Base-by-base conservation (phyloP, 2,888 invertebrate species). In the Cepaea hortensis region DNA sequence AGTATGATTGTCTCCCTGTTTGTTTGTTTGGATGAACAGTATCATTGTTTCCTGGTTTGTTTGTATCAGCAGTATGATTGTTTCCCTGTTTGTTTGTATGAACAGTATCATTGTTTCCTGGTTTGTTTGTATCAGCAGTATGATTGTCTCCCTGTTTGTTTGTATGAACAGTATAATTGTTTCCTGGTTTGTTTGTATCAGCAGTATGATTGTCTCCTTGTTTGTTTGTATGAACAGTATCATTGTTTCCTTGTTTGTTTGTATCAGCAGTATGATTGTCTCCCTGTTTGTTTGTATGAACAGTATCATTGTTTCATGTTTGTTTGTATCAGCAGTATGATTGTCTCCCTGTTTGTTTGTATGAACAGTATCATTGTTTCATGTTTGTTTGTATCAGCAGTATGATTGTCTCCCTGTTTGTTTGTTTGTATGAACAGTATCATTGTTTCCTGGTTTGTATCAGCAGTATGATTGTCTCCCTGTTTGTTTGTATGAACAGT, bases 381-480 rank as follows among this genome's bases (percentile, higher is more conserved):
- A 20, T 55, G 55, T 55, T 11, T 55, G 11, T 11, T 55, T 55
- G 55, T 55, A 55, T 55, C 55, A 55, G 55, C 11, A 55, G 55
- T 3, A 55, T 55, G 55, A 9, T 55, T 55, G 55, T 55, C 55
- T 55, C 55, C 3, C 55, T 55, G 55, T 55, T 55, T 55, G 11
- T 11, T 55, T 55, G 55, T 55, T 9, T 55, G 7, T 9, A 11
- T 55, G 6, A 11, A 11, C 55, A 92, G 93, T 48, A 95, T 95
- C 73, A 90, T 94, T 85, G 94, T 95, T 15, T 95, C 95, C 92
- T 95, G 94, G 87, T 93, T 96, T 89, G 89, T 15, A 72, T 93
- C 35, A 89, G 92, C 83, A 87, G 93, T 93, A 87, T 86, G 88
- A 72, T 55, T 35, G 9, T 55, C 55, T 55, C 55, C 55, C 11